Conservation (phyloP, 2,113 vertebrate genomes). For the Apus apus region DNA sequence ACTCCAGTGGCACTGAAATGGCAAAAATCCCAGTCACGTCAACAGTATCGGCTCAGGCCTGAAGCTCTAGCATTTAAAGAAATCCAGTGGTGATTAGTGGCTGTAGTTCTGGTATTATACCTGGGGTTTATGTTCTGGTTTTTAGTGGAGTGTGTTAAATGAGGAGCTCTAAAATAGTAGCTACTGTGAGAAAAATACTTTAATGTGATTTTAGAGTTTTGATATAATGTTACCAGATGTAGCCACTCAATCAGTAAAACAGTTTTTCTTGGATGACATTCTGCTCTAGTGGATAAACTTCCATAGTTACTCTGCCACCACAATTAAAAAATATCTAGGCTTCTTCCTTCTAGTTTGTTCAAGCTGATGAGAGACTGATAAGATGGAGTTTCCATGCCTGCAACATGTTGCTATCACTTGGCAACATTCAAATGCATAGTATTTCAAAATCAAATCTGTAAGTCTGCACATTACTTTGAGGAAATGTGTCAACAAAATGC, state of each 20-base stretch:
- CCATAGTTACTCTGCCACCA: not conserved
- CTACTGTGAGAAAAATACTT: constrained; percentile 33
- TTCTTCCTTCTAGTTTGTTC: not conserved
- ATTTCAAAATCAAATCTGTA: constrained; percentile 43
- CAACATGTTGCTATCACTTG: constrained; percentile 37
- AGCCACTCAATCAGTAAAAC: constrained; percentile 8
- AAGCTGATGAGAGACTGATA: not conserved
- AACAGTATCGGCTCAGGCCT: not conserved
- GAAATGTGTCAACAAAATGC: constrained; percentile 58
- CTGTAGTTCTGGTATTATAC: not conserved
- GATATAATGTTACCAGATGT: constrained; percentile 6
- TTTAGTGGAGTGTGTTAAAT: constrained; percentile 31
- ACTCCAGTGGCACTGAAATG: not conserved
- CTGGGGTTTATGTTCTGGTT: not conserved
- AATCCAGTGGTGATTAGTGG: not conserved
- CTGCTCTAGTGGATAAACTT: constrained; percentile 15
- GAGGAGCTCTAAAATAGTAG: not conserved
- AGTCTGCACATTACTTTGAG: constrained; percentile 2
- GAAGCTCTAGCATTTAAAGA: not conserved
- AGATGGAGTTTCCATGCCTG: not conserved
- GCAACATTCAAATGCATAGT: constrained; percentile 1
- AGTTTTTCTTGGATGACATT: constrained; percentile 29
- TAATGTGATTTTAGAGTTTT: constrained; percentile 11
- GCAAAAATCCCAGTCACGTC: constrained; percentile 36
- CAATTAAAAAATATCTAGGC: constrained; percentile 21